Conservation (phyloP, 1,140 invertebrate species). For the Drosophila bocki region DNA sequence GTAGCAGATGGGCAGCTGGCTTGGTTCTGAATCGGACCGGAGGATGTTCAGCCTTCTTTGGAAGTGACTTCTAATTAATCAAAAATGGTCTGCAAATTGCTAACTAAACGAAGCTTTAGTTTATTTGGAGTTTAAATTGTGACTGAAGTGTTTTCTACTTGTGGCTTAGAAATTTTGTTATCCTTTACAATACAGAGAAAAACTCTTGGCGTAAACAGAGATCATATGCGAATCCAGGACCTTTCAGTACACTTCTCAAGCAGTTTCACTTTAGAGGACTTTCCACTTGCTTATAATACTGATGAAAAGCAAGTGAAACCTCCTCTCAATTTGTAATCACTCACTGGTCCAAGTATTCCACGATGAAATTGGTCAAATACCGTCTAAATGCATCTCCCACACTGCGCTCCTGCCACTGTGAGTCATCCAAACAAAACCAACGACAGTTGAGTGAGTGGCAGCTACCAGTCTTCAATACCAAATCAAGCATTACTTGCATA, state of each 20-base stretch:
- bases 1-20: conserved; percentile 50
- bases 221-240: background rate
- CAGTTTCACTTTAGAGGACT: no score
- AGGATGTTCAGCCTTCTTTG: background rate
- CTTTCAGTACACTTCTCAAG: background rate
- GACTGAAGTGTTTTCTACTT: background rate
- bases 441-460: conserved; percentile 61
- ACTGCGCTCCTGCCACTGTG: conserved; percentile 37
- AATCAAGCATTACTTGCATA: conserved; percentile 84
- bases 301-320: background rate
- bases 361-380: background rate
- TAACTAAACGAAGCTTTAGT: background rate
- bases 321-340: background rate
- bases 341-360: background rate
- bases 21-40: background rate
- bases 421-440: conserved; percentile 62
- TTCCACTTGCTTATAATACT: no score
- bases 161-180: background rate
- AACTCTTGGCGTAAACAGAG: background rate
- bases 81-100: background rate
- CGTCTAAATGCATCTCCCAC: conserved; percentile 38
- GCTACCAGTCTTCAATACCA: conserved; percentile 82
- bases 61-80: conserved; percentile 10
- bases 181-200: background rate
- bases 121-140: background rate